Evolutionary conservation across 1,140 invertebrate species (phyloP).

Genomic region (Diplogasteroides magnus): DNA sequence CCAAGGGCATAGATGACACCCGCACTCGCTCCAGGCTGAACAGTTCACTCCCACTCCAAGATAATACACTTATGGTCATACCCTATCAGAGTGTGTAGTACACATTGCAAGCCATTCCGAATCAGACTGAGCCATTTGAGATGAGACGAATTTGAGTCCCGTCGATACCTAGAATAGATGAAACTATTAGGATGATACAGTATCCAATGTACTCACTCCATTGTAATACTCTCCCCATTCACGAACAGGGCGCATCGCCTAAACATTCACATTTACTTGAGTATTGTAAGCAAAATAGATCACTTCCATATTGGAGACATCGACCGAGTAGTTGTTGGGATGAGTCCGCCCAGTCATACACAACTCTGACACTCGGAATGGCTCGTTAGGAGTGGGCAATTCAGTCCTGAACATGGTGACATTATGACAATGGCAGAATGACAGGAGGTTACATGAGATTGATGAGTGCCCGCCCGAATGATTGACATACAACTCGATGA

Average conservation of each 20-base stretch:
- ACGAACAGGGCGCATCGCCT: not conserved
- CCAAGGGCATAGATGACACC: not conserved
- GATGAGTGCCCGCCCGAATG: constrained; percentile 8
- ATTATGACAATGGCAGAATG: not conserved
- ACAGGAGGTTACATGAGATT: not conserved
- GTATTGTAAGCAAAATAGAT: not conserved
- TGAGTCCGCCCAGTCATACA: not conserved
- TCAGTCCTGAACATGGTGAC: not conserved
- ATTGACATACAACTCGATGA: not conserved
- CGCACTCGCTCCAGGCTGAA: not conserved
- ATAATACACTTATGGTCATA: not conserved
- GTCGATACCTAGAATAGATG: too few species aligned
- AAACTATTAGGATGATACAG: too few species aligned
- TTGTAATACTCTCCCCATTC: constrained; percentile 32
- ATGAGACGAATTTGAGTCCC: constrained; percentile 7
- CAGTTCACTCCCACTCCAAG: not conserved
- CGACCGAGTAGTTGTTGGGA: not conserved
- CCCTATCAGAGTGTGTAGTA: too few species aligned
- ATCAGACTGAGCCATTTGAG: constrained; percentile 4
- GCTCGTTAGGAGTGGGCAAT: not conserved
- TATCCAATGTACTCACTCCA: too few species aligned
- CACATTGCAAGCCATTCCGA: constrained; percentile 13
- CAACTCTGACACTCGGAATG: not conserved
- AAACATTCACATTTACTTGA: not conserved
- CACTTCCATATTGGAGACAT: not conserved